Evolutionary conservation across 2,888 invertebrate species (phyloP).

Genomic region (Drosophila kuntzei): DNA sequence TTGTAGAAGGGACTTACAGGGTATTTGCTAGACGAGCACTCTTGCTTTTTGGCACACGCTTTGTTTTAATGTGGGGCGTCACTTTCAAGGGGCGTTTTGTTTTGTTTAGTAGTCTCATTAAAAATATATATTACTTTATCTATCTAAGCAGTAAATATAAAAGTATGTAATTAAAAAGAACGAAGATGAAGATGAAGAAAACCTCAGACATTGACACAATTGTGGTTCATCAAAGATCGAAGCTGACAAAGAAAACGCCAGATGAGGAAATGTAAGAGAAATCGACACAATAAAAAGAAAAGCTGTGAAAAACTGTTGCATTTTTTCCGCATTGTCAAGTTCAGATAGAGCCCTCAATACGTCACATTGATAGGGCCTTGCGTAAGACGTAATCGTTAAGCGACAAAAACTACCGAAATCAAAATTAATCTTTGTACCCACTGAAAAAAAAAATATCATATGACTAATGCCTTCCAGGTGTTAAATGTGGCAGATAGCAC

Average conservation of each 20-base stretch:
- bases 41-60: not conserved
- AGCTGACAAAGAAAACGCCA: conserved; percentile 8
- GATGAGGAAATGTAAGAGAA: conserved; percentile 6
- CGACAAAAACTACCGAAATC: conserved; percentile 16
- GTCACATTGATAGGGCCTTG: conserved; percentile 36
- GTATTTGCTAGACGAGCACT: not conserved
- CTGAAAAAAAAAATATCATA: conserved; percentile 32
- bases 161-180: conserved; percentile 8
- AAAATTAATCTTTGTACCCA: conserved; percentile 49
- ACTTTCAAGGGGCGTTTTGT: conserved; percentile 47
- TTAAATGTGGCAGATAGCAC: conserved; percentile 38
- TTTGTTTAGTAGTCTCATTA: conserved; percentile 35
- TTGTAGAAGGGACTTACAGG: conserved; percentile 3
- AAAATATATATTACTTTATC: conserved; percentile 19
- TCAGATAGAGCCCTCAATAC: conserved; percentile 7
- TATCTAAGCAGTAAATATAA: not conserved
- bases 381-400: conserved; percentile 21
- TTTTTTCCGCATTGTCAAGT: conserved; percentile 22
- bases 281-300: conserved; percentile 1
- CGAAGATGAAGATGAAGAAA: not conserved
- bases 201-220: conserved; percentile 5
- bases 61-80: conserved; percentile 46
- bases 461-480: conserved; percentile 60
- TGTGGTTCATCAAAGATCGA: conserved; percentile 4
- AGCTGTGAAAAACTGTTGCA: conserved; percentile 21